phyloP scores from a whole-genome alignment of 2,113 vertebrate genomes.

The Apteryx owenii region DNA sequence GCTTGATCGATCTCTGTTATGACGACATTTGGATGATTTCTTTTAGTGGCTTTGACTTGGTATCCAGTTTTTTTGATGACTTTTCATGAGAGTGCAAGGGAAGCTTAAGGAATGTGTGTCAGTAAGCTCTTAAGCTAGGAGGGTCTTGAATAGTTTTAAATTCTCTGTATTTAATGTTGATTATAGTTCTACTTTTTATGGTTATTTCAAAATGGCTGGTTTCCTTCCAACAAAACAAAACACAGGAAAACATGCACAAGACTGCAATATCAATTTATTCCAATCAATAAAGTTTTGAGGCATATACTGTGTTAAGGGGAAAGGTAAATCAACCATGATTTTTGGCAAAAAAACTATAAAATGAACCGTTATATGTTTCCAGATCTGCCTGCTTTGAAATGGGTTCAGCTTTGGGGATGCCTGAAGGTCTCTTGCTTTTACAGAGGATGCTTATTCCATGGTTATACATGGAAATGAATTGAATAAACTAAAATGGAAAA shows the following conservation, averaged over 20 bases:
- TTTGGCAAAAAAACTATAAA: background rate
- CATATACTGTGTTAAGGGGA: background rate
- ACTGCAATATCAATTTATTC: background rate
- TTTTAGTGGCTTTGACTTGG: background rate
- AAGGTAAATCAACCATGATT: background rate
- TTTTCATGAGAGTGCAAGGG: background rate
- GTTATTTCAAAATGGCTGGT: background rate
- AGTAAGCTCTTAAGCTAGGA: background rate
- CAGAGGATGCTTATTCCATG: background rate
- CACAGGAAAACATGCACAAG: background rate
- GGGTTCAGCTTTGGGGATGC: background rate
- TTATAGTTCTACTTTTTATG: background rate
- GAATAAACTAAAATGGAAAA: conserved; percentile 17
- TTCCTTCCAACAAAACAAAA: background rate
- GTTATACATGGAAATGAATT: background rate
- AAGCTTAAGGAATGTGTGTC: background rate
- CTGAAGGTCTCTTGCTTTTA: conserved; percentile 21
- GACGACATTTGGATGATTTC: background rate
- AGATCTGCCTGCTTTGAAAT: background rate
- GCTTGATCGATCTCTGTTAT: background rate
- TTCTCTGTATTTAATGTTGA: background rate
- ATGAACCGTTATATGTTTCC: background rate
- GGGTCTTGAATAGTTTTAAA: background rate
- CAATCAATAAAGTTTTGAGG: background rate
- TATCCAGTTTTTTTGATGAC: background rate